Conservation (phyloP, 2,797 vertebrate genomes). For the Rhynchotus rufescens region DNA sequence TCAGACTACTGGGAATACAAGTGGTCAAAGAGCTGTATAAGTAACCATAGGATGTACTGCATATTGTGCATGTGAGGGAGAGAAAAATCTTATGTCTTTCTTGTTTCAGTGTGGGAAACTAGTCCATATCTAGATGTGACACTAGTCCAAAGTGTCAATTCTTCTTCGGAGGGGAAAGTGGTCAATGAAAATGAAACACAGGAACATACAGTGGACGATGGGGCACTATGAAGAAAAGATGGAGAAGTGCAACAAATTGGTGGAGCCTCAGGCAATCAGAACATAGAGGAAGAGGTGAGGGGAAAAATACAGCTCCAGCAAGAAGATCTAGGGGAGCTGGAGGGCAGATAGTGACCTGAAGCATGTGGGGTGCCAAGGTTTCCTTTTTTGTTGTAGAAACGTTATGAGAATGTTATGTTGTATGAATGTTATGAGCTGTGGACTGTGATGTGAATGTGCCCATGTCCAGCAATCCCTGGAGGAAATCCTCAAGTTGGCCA, state of each 20-base stretch:
- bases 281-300: neutral
- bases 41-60: neutral
- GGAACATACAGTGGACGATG: neutral
- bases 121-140: neutral
- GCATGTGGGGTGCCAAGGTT: neutral
- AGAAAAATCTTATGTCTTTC: neutral
- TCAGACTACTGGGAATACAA: neutral
- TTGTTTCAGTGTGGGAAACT: neutral
- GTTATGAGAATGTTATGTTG: neutral
- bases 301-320: neutral
- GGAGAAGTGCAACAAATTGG: neutral
- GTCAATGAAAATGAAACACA: neutral
- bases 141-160: neutral
- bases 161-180: neutral
- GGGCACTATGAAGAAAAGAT: neutral
- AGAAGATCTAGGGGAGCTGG: neutral
- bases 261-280: neutral
- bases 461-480: neutral
- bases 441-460: neutral
- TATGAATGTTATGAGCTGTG: neutral
- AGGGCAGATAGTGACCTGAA: neutral
- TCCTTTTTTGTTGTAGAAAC: neutral
- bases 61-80: neutral
- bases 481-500: neutral
- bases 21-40: neutral